A percentile compares a stretch with the other conserved stretches of the same genome.
Evolutionary conservation across 2,113 vertebrate genomes (phyloP).

Genomic region (Oncorhynchus nerka): DNA sequence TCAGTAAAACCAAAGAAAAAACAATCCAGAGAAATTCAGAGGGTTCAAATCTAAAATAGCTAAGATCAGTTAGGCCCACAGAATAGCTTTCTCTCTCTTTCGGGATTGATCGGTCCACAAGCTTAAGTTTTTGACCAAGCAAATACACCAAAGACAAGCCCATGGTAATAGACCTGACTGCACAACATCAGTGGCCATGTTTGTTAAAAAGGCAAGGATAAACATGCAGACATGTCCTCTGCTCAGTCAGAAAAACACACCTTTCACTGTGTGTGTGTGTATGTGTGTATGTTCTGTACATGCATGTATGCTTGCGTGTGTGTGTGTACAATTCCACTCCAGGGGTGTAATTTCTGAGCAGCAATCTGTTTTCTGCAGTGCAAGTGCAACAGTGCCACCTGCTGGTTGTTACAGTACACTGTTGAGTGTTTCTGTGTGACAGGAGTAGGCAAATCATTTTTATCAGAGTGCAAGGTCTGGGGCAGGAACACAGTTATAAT

Average conservation of each 20-base stretch:
- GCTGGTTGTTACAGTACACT: slow-evolving; percentile 37
- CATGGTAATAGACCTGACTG: slow-evolving; percentile 1
- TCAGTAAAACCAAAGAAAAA: slow-evolving; percentile 55
- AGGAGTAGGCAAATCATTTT: too few species aligned
- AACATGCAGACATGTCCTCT: slow-evolving; percentile 3
- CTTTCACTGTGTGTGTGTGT: slow-evolving; percentile 28
- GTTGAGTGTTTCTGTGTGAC: background rate
- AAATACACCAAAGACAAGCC: slow-evolving; percentile 41
- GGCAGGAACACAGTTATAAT: too few species aligned
- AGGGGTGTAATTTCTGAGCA: slow-evolving; percentile 9
- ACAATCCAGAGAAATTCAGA: background rate
- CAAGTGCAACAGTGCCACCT: slow-evolving; percentile 56
- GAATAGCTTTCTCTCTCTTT: too few species aligned
- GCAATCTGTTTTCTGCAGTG: slow-evolving; percentile 1
- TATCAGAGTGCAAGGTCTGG: too few species aligned
- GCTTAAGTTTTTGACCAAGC: slow-evolving; percentile 12
- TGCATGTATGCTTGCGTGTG: slow-evolving; percentile 11
- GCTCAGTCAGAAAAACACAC: slow-evolving; percentile 15
- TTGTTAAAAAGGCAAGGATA: background rate
- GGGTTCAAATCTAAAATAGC: slow-evolving; percentile 5
- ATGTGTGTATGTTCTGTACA: background rate
- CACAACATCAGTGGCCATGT: slow-evolving; percentile 22
- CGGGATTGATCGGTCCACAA: too few species aligned
- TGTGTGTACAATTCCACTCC: slow-evolving; percentile 12
- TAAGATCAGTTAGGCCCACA: too few species aligned